Percentiles rank a stretch among this genome's conserved stretches.
Evolutionary conservation across 2,797 vertebrate species (phyloP).

Genomic region (Nasua narica): DNA sequence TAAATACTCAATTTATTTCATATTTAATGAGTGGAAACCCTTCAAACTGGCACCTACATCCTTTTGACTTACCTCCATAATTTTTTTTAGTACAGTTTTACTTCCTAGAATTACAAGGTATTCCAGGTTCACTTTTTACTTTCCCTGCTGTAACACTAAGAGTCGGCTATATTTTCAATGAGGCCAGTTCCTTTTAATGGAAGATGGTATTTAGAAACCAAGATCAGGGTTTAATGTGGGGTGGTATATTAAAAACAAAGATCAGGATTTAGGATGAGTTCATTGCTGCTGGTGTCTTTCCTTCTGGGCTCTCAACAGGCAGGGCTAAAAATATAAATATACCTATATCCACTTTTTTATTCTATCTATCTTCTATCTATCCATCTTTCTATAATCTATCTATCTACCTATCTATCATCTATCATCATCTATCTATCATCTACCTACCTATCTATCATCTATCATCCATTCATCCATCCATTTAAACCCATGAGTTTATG

Average conservation of each 20-base stretch:
- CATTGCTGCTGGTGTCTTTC: not conserved
- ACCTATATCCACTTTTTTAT: not conserved
- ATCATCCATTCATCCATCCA: not conserved
- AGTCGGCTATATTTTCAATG: not conserved
- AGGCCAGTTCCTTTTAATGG: not conserved
- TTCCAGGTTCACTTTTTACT: not conserved
- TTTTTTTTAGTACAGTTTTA: not conserved
- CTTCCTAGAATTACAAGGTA: not conserved
- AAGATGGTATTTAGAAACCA: not conserved
- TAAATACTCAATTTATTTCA: not conserved
- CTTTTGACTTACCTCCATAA: not conserved
- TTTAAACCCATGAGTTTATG: not conserved
- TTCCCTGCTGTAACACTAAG: not conserved
- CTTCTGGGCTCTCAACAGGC: not conserved
- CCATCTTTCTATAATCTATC: no score
- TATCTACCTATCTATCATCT: not conserved
- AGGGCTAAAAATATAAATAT: not conserved
- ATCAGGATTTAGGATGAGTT: not conserved
- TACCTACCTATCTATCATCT: not conserved
- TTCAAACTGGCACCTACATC: not conserved
- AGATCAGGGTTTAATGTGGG: not conserved
- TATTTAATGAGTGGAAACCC: not conserved
- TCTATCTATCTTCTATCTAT: not conserved
- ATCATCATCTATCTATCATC: not conserved
- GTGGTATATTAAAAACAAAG: not conserved